Conservation (phyloP, 2,797 vertebrate genomes). For the Malacoctenus gilli region DNA sequence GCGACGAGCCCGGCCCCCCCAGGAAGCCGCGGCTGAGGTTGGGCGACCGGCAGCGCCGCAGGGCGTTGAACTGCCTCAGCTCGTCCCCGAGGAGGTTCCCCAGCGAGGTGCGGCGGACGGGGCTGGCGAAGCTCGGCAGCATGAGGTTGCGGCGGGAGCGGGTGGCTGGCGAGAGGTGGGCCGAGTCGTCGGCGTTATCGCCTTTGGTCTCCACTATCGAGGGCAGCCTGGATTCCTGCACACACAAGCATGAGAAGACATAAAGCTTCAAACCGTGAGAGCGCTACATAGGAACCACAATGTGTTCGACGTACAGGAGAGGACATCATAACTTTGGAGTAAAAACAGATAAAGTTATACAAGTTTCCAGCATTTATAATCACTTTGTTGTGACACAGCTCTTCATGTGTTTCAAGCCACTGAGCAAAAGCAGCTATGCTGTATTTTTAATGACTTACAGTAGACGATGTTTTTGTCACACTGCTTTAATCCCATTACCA, state of each 20-base stretch:
- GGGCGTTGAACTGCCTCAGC: conserved; percentile 87
- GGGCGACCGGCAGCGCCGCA: conserved; percentile 85
- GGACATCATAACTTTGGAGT: no score
- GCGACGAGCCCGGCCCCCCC: conserved; percentile 79
- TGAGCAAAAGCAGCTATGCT: not conserved
- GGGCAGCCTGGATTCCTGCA: conserved; percentile 80
- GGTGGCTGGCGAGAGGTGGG: conserved; percentile 79
- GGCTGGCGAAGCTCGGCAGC: conserved; percentile 87
- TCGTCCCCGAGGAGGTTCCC: conserved; percentile 92
- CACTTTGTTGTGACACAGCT: no score
- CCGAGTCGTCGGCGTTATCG: conserved; percentile 78
- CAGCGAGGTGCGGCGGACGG: conserved; percentile 85
- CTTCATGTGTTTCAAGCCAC: no score
- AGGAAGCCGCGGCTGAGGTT: conserved; percentile 75
- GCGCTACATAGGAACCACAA: no score
- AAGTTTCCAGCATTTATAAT: no score
- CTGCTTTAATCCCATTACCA: not conserved
- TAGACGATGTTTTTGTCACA: not conserved
- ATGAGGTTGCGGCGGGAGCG: conserved; percentile 83
- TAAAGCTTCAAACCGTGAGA: no score
- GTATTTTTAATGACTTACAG: not conserved
- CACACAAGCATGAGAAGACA: no score
- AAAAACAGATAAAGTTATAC: not conserved
- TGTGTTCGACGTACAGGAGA: no score
- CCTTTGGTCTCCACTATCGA: conserved; percentile 84